phyloP scores from a whole-genome alignment of 2,888 invertebrate species.

The Andrena fulva region DNA sequence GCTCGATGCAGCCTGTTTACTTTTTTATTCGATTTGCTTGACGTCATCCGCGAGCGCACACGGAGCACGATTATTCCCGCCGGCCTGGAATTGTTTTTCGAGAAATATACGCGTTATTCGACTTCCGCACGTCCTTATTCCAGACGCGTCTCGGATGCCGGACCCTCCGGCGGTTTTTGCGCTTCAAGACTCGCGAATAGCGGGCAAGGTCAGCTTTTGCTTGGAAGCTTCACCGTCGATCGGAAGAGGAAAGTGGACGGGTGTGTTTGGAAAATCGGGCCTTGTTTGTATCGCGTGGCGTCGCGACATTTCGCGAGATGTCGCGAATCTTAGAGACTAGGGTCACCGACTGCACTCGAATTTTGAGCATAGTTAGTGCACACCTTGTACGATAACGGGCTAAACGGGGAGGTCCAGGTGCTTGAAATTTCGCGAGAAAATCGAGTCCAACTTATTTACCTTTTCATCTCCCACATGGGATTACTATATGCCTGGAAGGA shows the following conservation, averaged over 20 bases:
- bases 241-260: not conserved
- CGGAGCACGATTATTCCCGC: slow-evolving; percentile 14
- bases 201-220: not conserved
- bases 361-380: too few species aligned
- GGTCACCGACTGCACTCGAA: too few species aligned
- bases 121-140: not conserved
- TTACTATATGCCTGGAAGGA: too few species aligned
- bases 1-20: not conserved
- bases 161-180: not conserved
- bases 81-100: not conserved
- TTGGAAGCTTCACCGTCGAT: not conserved
- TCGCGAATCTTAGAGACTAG: too few species aligned
- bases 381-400: too few species aligned
- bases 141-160: not conserved
- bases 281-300: too few species aligned
- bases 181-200: not conserved
- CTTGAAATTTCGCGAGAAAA: too few species aligned
- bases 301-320: too few species aligned
- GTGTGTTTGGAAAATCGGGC: not conserved
- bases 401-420: too few species aligned
- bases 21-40: not conserved
- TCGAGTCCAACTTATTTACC: too few species aligned
- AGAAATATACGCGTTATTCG: not conserved
- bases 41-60: not conserved
- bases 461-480: too few species aligned